Percentiles rank a stretch among this genome's conserved stretches.
phyloP scores from a whole-genome alignment of 2,113 vertebrate genomes.

The Cranoglanis bouderius region DNA sequence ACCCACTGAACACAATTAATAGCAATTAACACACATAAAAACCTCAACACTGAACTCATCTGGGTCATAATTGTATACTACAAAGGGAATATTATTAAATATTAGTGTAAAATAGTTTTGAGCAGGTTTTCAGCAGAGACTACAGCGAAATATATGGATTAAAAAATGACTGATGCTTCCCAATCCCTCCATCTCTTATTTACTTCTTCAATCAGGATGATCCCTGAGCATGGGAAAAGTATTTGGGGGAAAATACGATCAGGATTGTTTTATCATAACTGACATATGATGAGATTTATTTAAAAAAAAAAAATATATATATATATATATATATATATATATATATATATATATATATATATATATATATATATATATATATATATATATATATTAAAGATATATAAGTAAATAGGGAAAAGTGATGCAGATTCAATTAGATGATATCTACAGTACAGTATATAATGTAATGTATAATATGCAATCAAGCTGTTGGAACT shows the following conservation, averaged over 20 bases:
- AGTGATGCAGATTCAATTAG: too few relatives aligned
- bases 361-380: too few relatives aligned
- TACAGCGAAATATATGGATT: background rate
- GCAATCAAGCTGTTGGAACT: too few relatives aligned
- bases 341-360: too few relatives aligned
- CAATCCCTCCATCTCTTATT: background rate
- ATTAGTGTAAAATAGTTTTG: background rate
- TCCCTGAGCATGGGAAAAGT: background rate
- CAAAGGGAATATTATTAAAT: background rate
- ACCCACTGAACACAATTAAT: background rate
- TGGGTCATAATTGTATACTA: background rate
- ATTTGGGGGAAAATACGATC: background rate
- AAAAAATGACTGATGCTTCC: background rate
- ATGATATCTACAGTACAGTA: too few relatives aligned
- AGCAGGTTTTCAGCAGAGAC: background rate
- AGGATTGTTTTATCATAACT: background rate
- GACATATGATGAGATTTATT: background rate
- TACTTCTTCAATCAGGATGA: background rate
- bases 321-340: too few relatives aligned
- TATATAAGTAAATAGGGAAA: too few relatives aligned
- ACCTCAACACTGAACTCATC: background rate
- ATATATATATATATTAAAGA: too few relatives aligned
- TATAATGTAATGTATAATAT: too few relatives aligned
- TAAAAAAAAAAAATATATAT: too few relatives aligned
- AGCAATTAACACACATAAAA: background rate